A percentile compares a stretch with the other conserved stretches of the same genome.
Evolutionary conservation across 2,797 vertebrate genomes (phyloP).

Genomic region (Sebastes variabilis): DNA sequence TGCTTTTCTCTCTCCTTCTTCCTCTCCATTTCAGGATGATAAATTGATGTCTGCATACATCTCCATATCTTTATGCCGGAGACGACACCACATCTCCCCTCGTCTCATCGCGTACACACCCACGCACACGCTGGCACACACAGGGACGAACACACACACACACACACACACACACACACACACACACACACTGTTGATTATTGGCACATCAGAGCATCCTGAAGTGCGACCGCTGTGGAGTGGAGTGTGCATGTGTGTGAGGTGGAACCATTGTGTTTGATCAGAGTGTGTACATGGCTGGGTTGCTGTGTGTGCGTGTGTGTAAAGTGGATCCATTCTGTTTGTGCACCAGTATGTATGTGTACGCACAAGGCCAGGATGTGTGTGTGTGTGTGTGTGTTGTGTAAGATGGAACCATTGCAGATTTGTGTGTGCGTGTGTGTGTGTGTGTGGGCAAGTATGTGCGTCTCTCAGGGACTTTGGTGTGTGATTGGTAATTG

Average conservation of each 20-base stretch:
- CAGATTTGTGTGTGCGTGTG: background rate
- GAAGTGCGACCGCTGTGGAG: conserved; percentile 13
- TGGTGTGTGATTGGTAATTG: conserved; percentile 64
- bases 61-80: conserved; percentile 46
- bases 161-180: background rate
- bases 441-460: background rate
- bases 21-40: conserved; percentile 35
- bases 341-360: background rate
- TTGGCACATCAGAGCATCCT: conserved; percentile 22
- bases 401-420: background rate
- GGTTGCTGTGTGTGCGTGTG: background rate
- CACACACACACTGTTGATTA: conserved; percentile 19
- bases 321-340: background rate
- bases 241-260: background rate
- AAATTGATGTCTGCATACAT: conserved; percentile 56
- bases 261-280: conserved; percentile 20
- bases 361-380: background rate
- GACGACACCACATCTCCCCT: conserved; percentile 20
- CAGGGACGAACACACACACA: background rate
- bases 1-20: background rate
- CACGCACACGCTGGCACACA: background rate
- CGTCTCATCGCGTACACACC: conserved; percentile 1
- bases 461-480: conserved; percentile 34
- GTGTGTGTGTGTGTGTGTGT: background rate
- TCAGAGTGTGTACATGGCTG: background rate